Evolutionary conservation across 2,113 vertebrate species (phyloP).

Genomic region (Clarias gariepinus): DNA sequence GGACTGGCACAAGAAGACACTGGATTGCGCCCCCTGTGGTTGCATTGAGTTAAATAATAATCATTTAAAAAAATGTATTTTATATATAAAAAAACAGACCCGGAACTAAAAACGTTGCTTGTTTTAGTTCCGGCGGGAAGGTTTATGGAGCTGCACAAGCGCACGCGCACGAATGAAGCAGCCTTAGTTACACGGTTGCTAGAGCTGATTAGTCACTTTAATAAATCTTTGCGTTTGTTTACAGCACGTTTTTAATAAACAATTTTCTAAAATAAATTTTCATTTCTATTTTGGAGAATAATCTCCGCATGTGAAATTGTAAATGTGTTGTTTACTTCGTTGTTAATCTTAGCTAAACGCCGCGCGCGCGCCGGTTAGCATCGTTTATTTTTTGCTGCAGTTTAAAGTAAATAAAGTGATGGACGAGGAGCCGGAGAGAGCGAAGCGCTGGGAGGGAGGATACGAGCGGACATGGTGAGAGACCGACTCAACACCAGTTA

Average conservation of each 20-base stretch:
- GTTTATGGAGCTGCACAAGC: neutral
- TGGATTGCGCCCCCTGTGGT: no score
- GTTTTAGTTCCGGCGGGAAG: neutral
- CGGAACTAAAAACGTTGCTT: neutral
- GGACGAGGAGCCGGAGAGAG: constrained; percentile 93
- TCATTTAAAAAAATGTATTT: no score
- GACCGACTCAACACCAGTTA: neutral
- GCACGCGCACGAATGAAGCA: neutral
- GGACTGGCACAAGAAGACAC: no score
- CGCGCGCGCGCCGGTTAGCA: neutral
- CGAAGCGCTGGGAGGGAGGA: constrained; percentile 98
- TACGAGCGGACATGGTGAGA: constrained; percentile 93
- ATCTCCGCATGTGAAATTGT: neutral
- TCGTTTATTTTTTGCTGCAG: fast-evolving
- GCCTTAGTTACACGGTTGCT: no score
- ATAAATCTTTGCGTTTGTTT: no score
- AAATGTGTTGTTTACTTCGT: neutral
- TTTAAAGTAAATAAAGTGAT: constrained; percentile 63
- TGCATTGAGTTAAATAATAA: no score
- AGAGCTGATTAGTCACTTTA: no score
- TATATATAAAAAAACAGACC: neutral
- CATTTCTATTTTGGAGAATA: no score
- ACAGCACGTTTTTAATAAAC: neutral
- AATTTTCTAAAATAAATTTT: neutral
- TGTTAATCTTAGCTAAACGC: neutral